Percentiles rank a stretch among this genome's conserved stretches.
These are phyloP conservation scores for Lasioglossum villosulum DNA, from an alignment of 2,888 invertebrate species.

Conservation along the genomic window DNA sequence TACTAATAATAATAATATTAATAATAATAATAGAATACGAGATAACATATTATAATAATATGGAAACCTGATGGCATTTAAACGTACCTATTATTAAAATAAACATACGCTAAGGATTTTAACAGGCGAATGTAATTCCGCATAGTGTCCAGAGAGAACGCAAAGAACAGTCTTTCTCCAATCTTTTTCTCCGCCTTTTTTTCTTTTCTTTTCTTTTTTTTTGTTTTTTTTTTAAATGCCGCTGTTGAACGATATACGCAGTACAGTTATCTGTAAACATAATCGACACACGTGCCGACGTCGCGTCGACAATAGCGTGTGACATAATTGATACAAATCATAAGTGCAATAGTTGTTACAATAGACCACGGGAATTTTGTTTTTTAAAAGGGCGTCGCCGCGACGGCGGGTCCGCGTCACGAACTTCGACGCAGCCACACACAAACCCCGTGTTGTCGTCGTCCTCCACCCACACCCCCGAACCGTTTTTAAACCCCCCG, in stretches of 20 bases:
- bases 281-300: conserved; percentile 47
- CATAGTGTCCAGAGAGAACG: conserved; percentile 48
- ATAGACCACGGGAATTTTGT: conserved; percentile 76
- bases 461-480: neutral
- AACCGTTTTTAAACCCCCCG: neutral
- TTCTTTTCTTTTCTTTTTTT: conserved; percentile 31
- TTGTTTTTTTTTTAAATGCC: conserved; percentile 29
- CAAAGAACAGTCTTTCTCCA: conserved; percentile 67
- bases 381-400: conserved; percentile 42
- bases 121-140: conserved; percentile 48
- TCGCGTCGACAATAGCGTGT: conserved; percentile 44
- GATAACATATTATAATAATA: conserved; percentile 54
- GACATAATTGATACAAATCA: conserved; percentile 77
- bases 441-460: neutral
- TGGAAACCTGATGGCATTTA: conserved; percentile 75
- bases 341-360: conserved; percentile 84
- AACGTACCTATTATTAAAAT: conserved; percentile 73
- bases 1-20: conserved; percentile 49
- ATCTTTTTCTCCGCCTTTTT: conserved; percentile 59
- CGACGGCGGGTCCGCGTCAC: conserved; percentile 36
- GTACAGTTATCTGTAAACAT: conserved; percentile 29
- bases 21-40: conserved; percentile 44
- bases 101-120: conserved; percentile 59
- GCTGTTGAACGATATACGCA: conserved; percentile 57
- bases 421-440: conserved; percentile 12